phyloP scores from a whole-genome alignment of 2,113 vertebrate species.

The Macquaria ambigua region DNA sequence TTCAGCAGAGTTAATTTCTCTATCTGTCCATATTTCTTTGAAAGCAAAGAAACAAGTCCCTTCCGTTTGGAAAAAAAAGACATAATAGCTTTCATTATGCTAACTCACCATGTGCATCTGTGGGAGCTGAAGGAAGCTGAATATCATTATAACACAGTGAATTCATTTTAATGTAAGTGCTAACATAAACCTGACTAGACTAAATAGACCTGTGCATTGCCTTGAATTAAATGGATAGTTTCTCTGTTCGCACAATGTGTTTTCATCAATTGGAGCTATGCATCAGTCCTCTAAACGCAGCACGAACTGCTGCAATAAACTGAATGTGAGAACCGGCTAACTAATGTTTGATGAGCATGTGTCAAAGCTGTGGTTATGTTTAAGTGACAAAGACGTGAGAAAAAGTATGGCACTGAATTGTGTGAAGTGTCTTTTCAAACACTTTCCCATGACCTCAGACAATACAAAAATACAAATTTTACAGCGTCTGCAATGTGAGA shows the following conservation, averaged over 20 bases:
- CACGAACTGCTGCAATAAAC: constrained; percentile 13
- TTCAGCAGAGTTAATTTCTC: constrained; percentile 31
- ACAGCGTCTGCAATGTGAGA: constrained; percentile 34
- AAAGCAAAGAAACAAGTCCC: constrained; percentile 33
- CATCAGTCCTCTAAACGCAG: constrained; percentile 31
- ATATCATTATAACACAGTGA: constrained; percentile 41
- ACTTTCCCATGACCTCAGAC: neutral
- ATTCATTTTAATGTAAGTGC: constrained; percentile 61
- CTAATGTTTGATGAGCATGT: constrained; percentile 20
- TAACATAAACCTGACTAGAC: constrained; percentile 58
- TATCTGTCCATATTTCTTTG: constrained; percentile 24
- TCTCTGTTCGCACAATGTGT: constrained; percentile 21
- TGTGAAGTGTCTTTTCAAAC: neutral
- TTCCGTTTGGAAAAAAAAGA: constrained; percentile 23
- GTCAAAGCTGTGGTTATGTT: constrained; percentile 18
- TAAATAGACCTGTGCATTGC: constrained; percentile 43
- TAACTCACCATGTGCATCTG: constrained; percentile 38
- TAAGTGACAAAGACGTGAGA: constrained; percentile 12
- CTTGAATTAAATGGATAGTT: constrained; percentile 31
- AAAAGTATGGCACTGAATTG: constrained; percentile 21
- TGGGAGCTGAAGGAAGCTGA: constrained; percentile 42
- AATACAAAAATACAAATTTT: constrained; percentile 21
- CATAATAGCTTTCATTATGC: constrained; percentile 39
- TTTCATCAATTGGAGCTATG: constrained; percentile 43
- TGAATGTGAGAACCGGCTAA: constrained; percentile 20